Evolutionary conservation across 2,888 invertebrate species (phyloP).

Genomic region (Ennomos quercinarius): DNA sequence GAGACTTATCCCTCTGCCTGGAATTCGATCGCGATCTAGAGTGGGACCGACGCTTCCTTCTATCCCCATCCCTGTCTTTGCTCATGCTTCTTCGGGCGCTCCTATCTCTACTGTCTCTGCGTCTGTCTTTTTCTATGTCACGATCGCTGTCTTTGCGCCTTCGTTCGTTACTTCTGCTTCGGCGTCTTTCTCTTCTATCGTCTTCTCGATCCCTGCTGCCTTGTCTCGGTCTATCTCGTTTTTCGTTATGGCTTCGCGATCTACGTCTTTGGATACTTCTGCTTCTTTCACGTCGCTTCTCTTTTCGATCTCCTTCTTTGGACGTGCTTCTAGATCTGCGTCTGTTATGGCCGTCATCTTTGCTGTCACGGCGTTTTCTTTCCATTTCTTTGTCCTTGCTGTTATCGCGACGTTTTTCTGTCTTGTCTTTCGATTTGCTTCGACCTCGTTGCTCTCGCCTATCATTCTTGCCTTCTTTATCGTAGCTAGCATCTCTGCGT

Average conservation of each 20-base stretch:
- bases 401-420: neutral
- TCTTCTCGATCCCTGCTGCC: constrained; percentile 51
- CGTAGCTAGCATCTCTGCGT: neutral
- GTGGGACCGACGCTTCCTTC: constrained; percentile 54
- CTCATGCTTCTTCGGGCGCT: constrained; percentile 40
- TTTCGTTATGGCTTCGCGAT: constrained; percentile 19
- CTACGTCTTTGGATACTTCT: constrained; percentile 27
- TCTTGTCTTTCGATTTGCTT: constrained; percentile 27
- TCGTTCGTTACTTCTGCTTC: constrained; percentile 21
- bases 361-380: constrained; percentile 1
- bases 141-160: constrained; percentile 21
- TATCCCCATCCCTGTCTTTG: constrained; percentile 47
- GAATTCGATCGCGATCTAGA: constrained; percentile 57
- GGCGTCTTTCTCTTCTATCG: constrained; percentile 21
- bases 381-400: no score
- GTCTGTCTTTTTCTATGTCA: constrained; percentile 28
- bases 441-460: constrained; percentile 31
- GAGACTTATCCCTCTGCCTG: constrained; percentile 50
- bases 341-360: constrained; percentile 12
- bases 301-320: constrained; percentile 26
- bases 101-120: constrained; percentile 45
- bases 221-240: constrained; percentile 34
- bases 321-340: constrained; percentile 18
- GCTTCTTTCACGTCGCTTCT: constrained; percentile 22
- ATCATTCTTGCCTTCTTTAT: constrained; percentile 30